phyloP scores from a whole-genome alignment of 1,140 invertebrate species.

The Choristoneura fumiferana region DNA sequence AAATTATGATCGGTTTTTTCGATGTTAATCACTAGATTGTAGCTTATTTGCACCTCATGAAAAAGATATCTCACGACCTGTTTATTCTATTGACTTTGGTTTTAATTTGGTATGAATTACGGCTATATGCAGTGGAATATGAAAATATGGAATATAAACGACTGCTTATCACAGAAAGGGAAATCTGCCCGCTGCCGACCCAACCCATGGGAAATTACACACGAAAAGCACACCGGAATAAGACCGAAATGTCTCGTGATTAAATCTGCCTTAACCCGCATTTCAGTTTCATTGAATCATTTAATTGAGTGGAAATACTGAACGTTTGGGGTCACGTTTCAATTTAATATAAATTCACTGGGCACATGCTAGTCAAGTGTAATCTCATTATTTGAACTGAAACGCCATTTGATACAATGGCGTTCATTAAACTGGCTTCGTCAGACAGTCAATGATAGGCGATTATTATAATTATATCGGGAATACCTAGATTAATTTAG shows the following conservation, averaged over 20 bases:
- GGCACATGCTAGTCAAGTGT: slow-evolving; percentile 17
- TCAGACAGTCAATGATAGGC: not conserved
- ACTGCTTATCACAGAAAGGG: no score
- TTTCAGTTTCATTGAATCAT: slow-evolving; percentile 52
- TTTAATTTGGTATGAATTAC: no score
- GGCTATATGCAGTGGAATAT: no score
- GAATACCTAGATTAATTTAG: not conserved
- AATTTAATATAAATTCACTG: slow-evolving; percentile 32
- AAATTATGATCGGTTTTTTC: no score
- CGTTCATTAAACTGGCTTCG: not conserved
- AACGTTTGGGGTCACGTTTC: slow-evolving; percentile 31
- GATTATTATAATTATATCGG: not conserved
- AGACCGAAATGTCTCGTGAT: slow-evolving; percentile 56
- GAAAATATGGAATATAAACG: no score
- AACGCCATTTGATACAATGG: not conserved
- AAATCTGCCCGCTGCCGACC: slow-evolving; percentile 1
- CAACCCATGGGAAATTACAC: slow-evolving; percentile 53
- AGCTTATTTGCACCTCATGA: no score
- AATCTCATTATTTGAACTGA: not conserved
- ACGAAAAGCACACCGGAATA: slow-evolving; percentile 39
- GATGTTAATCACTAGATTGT: no score
- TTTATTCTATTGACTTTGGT: no score
- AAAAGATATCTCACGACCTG: no score
- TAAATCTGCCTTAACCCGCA: slow-evolving; percentile 51
- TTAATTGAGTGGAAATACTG: slow-evolving; percentile 57